A percentile compares a stretch with the other conserved stretches of the same genome.
These are phyloP conservation scores for Agonopterix subpropinquella DNA, from an alignment of 2,888 invertebrate species.

Conservation along the genomic window DNA sequence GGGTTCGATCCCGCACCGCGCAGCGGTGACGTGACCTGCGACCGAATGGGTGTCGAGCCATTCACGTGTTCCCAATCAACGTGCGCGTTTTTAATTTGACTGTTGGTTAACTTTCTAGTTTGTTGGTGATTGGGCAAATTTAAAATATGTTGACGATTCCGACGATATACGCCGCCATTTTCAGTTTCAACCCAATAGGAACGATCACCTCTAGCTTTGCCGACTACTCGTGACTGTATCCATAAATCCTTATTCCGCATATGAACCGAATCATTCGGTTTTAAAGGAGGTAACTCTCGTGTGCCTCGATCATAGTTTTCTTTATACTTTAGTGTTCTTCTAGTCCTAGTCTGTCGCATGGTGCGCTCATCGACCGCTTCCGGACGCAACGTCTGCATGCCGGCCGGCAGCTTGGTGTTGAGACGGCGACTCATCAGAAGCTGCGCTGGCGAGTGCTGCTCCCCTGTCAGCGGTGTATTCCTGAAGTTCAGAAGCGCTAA, in stretches of 20 bases:
- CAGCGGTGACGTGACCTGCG: background rate
- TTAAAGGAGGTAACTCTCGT: background rate
- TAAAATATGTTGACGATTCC: slow-evolving; percentile 5
- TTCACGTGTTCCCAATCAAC: background rate
- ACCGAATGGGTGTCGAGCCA: background rate
- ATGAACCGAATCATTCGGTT: background rate
- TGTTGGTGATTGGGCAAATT: background rate
- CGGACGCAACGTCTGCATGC: background rate
- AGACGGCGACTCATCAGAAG: slow-evolving; percentile 3
- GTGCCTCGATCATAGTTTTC: slow-evolving; percentile 2
- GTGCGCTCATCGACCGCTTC: background rate
- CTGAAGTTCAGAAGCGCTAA: slow-evolving; percentile 4
- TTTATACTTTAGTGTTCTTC: background rate
- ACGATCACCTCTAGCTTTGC: background rate
- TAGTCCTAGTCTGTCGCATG: background rate
- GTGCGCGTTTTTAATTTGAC: background rate
- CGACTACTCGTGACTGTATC: background rate
- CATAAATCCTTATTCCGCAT: background rate
- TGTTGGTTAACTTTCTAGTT: background rate
- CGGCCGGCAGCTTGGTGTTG: background rate
- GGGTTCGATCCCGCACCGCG: background rate
- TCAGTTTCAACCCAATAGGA: slow-evolving; percentile 7
- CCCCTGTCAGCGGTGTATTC: slow-evolving; percentile 1
- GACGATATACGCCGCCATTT: slow-evolving; percentile 2
- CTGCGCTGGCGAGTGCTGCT: slow-evolving; percentile 5